Conservation (phyloP, 2,888 invertebrate species). For the Pterobdella sp. region DNA sequence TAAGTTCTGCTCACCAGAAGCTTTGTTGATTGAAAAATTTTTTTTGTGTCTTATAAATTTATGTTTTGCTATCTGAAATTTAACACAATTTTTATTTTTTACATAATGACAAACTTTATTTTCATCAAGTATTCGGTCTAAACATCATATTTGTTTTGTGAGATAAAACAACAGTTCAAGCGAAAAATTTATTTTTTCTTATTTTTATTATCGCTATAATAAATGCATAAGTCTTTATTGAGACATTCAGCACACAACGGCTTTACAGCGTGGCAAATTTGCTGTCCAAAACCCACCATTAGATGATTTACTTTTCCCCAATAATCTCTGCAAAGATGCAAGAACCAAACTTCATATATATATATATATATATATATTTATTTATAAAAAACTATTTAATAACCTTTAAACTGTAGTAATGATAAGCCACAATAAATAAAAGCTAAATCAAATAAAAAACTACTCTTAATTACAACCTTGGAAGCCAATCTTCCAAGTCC, state of each 20-base stretch:
- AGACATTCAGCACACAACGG: constrained; percentile 76
- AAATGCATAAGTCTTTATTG: constrained; percentile 73
- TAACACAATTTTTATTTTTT: too few relatives aligned
- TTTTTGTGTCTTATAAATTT: too few relatives aligned
- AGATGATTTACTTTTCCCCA: constrained; percentile 61
- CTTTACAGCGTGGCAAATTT: constrained; percentile 71
- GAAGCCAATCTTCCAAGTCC: constrained; percentile 78
- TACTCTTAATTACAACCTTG: constrained; percentile 54
- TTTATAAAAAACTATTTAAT: background rate
- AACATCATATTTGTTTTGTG: too few relatives aligned
- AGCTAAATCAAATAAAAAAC: background rate
- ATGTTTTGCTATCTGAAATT: too few relatives aligned
- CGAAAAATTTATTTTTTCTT: too few relatives aligned
- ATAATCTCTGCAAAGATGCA: constrained; percentile 43
- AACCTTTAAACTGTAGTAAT: background rate
- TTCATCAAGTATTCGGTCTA: too few relatives aligned
- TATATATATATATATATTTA: background rate
- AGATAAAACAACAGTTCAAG: too few relatives aligned
- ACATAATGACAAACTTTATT: too few relatives aligned
- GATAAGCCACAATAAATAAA: background rate
- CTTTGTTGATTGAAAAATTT: too few relatives aligned
- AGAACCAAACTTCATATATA: background rate
- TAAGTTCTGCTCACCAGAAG: too few relatives aligned
- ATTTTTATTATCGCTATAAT: background rate
- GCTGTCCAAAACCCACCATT: constrained; percentile 94